These are phyloP conservation scores for Pongo abelii DNA, from an alignment of 2,113 vertebrate species.

Conservation along the genomic window DNA sequence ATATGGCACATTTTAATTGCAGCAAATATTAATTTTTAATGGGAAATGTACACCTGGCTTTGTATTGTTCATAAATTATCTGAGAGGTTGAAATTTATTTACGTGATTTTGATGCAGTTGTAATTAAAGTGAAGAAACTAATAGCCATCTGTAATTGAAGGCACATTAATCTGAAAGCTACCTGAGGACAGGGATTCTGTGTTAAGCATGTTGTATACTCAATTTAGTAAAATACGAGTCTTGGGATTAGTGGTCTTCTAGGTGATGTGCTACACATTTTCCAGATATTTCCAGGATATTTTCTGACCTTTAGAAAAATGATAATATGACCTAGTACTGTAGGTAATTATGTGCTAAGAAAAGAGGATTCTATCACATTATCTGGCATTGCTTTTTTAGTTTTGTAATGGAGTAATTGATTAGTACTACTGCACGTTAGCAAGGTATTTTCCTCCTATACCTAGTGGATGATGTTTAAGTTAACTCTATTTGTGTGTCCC, in stretches of 20 bases:
- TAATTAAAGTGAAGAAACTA: conserved; percentile 13
- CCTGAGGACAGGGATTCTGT: background rate
- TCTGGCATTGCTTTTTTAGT: background rate
- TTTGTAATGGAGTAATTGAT: background rate
- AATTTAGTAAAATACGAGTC: background rate
- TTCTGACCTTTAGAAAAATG: background rate
- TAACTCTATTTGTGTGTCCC: background rate
- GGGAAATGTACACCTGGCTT: conserved; percentile 28
- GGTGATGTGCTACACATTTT: background rate
- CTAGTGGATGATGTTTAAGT: background rate
- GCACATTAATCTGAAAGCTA: background rate
- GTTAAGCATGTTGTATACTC: background rate
- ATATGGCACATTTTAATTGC: conserved; percentile 58
- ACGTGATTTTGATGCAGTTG: background rate
- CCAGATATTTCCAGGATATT: background rate
- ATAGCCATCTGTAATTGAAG: background rate
- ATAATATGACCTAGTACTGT: background rate
- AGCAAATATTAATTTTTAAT: conserved; percentile 64
- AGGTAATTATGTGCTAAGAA: background rate
- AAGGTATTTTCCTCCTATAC: background rate
- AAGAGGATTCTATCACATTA: background rate
- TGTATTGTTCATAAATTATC: background rate
- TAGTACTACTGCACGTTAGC: background rate
- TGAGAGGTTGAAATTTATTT: background rate
- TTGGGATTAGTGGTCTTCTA: background rate